phyloP scores from a whole-genome alignment of 2,888 invertebrate species.

The Agrochola macilenta region DNA sequence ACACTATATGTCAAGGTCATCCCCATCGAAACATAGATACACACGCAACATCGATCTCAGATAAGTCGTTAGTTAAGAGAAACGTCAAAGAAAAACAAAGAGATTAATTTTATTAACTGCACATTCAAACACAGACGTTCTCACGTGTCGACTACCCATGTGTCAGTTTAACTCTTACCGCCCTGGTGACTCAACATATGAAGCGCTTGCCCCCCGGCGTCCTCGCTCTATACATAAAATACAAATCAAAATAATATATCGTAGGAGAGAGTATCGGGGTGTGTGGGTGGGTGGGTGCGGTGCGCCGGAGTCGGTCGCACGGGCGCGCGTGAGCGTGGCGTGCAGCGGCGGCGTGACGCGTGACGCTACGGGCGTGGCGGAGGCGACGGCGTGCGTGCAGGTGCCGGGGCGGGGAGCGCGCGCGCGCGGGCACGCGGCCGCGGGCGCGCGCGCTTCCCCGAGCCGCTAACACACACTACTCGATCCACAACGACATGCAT shows the following conservation, averaged over 20 bases:
- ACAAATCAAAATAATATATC: constrained; percentile 91
- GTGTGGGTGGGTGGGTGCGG: constrained; percentile 85
- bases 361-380: constrained; percentile 72
- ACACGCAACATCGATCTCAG: constrained; percentile 90
- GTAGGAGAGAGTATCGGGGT: constrained; percentile 89
- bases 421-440: constrained; percentile 57
- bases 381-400: constrained; percentile 68
- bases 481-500: constrained; percentile 89
- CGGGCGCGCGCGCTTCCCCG: constrained; percentile 71
- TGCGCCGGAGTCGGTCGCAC: constrained; percentile 77
- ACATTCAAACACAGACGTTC: constrained; percentile 91
- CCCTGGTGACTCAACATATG: constrained; percentile 97
- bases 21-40: constrained; percentile 91
- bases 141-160: constrained; percentile 90
- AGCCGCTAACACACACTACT: constrained; percentile 85
- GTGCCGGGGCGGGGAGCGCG: constrained; percentile 65
- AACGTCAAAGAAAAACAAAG: constrained; percentile 90
- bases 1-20: constrained; percentile 89
- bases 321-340: constrained; percentile 70
- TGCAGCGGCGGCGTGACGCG: constrained; percentile 74
- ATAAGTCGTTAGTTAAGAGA: constrained; percentile 90
- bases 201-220: constrained; percentile 97
- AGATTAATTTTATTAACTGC: constrained; percentile 88
- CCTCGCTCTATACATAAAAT: constrained; percentile 96
- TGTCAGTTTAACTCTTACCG: constrained; percentile 94